These are phyloP conservation scores for Melitaea athalia DNA, from an alignment of 2,888 invertebrate species.

Conservation along the genomic window DNA sequence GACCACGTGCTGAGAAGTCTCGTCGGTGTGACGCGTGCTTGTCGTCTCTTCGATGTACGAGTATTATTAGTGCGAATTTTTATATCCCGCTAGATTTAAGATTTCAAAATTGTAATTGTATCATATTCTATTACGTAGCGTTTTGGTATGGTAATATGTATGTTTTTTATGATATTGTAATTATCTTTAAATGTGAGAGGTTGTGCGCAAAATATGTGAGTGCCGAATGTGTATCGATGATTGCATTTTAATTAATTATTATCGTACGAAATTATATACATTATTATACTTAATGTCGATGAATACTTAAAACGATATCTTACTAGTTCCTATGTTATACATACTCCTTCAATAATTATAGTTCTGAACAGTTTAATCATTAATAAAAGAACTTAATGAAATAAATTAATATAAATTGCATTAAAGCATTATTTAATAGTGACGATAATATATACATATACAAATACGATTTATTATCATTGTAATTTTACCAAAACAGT, in stretches of 20 bases:
- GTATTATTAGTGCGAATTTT: constrained; percentile 80
- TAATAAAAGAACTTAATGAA: constrained; percentile 1
- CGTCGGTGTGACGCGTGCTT: constrained; percentile 3
- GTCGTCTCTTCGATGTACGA: constrained; percentile 56
- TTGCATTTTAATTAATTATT: constrained; percentile 48
- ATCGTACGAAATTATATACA: constrained; percentile 42
- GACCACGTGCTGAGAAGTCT: constrained; percentile 65
- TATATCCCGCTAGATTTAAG: constrained; percentile 76
- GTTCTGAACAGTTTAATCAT: neutral
- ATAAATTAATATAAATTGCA: constrained; percentile 8
- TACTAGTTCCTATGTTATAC: constrained; percentile 57
- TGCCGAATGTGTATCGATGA: constrained; percentile 47
- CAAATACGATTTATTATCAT: constrained; percentile 4
- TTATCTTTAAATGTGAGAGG: constrained; percentile 67
- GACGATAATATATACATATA: constrained; percentile 8
- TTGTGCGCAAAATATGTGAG: constrained; percentile 64
- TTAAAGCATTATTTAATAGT: constrained; percentile 7
- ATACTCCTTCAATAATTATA: constrained; percentile 15
- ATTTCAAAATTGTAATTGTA: constrained; percentile 77
- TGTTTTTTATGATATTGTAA: constrained; percentile 60
- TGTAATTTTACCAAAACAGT: neutral
- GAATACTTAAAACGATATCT: constrained; percentile 50
- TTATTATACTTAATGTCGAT: constrained; percentile 48
- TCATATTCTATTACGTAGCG: constrained; percentile 57
- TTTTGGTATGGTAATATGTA: constrained; percentile 57